Conservation (phyloP, 2,797 vertebrate genomes). For the Sebastes trivittatus region DNA sequence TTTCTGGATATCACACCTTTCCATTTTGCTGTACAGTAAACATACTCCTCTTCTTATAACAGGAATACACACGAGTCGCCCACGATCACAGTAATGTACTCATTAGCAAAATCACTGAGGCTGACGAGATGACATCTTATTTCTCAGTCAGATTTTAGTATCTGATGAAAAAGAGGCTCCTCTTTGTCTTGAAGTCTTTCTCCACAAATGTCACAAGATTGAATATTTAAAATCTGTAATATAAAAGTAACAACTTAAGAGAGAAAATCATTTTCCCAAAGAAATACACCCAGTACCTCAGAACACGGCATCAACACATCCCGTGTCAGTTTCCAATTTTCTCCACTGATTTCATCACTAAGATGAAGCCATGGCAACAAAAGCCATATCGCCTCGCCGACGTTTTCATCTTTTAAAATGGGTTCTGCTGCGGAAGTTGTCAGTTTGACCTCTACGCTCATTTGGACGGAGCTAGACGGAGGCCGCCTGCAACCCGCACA, state of each 20-base stretch:
- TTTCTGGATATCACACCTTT: slow-evolving; percentile 6
- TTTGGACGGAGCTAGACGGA: background rate
- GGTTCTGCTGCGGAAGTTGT: background rate
- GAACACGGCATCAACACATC: background rate
- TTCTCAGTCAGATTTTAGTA: background rate
- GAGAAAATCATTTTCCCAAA: background rate
- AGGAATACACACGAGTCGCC: background rate
- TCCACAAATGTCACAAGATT: background rate
- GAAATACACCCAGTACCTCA: background rate
- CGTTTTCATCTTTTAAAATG: background rate
- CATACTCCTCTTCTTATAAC: slow-evolving; percentile 12
- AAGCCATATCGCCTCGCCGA: background rate
- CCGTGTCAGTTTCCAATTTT: background rate
- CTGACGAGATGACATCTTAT: background rate
- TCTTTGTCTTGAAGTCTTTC: background rate
- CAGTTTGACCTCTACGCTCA: background rate
- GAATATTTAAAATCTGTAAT: background rate
- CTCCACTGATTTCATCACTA: background rate
- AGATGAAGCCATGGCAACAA: background rate
- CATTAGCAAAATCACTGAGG: background rate
- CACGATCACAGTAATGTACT: background rate
- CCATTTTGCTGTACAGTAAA: slow-evolving; percentile 7
- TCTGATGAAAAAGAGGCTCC: background rate
- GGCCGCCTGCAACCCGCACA: background rate
- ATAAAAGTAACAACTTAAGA: background rate